phyloP scores from a whole-genome alignment of 2,113 vertebrate genomes.

The Indri indri region DNA sequence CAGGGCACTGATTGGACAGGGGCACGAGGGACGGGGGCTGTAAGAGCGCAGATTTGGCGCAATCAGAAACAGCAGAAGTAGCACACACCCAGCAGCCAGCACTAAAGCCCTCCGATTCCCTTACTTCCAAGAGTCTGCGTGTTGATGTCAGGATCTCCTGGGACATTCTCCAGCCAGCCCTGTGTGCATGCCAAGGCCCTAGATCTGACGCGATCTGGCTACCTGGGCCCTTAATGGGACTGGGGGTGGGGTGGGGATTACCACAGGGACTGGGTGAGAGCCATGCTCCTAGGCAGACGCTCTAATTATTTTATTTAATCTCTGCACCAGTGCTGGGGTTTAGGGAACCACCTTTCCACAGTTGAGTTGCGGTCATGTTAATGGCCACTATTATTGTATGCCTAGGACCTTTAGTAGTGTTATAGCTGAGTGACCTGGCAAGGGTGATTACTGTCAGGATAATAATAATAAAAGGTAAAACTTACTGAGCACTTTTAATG shows the following conservation, averaged over 20 bases:
- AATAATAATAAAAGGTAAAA: background rate
- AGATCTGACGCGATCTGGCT: background rate
- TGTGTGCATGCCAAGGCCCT: background rate
- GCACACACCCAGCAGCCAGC: background rate
- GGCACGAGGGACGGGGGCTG: accelerated
- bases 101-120: background rate
- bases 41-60: background rate
- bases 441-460: background rate
- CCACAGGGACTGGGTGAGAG: background rate
- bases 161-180: background rate
- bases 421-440: background rate
- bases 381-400: background rate
- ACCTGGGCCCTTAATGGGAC: background rate
- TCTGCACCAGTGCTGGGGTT: background rate
- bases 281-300: background rate
- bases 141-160: background rate
- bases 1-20: background rate
- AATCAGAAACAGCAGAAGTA: background rate
- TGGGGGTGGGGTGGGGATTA: background rate
- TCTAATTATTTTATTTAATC: background rate
- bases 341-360: background rate
- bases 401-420: background rate
- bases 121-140: background rate
- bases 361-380: background rate
- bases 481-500: background rate